A percentile compares a stretch with the other conserved stretches of the same genome.
Evolutionary conservation across 1,140 invertebrate species (phyloP).

Genomic region (Leptinotarsa defecta): DNA sequence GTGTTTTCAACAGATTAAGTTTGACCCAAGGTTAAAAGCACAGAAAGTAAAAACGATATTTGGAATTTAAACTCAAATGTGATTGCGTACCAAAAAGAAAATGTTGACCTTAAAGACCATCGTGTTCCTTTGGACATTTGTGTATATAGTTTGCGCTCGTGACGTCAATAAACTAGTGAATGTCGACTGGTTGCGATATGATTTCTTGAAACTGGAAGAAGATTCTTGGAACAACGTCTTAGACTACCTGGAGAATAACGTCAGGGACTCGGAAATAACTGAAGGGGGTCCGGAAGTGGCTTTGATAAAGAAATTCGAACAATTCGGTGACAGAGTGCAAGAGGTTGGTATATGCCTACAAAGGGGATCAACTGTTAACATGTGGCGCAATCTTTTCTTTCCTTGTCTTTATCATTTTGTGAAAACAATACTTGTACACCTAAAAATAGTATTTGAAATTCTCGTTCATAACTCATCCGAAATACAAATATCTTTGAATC

Average conservation of each 20-base stretch:
- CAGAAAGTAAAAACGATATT: too few relatives aligned
- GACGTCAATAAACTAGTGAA: slow-evolving; percentile 34
- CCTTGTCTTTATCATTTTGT: neutral
- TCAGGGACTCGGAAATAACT: slow-evolving; percentile 51
- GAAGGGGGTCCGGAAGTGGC: slow-evolving; percentile 52
- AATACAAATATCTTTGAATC: too few relatives aligned
- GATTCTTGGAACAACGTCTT: slow-evolving; percentile 58
- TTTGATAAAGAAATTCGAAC: slow-evolving; percentile 62
- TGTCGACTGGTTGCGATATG: slow-evolving; percentile 63
- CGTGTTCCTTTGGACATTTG: neutral
- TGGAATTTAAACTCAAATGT: neutral
- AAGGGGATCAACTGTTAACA: neutral
- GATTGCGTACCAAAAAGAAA: neutral
- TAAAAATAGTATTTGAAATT: too few relatives aligned
- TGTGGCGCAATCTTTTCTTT: neutral
- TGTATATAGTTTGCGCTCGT: neutral
- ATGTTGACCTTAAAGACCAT: neutral
- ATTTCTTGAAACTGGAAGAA: slow-evolving; percentile 61
- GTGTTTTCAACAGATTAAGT: too few relatives aligned
- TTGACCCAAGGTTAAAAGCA: too few relatives aligned
- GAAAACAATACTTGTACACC: too few relatives aligned
- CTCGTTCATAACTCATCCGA: too few relatives aligned
- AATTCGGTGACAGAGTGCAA: slow-evolving; percentile 57
- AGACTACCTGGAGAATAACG: slow-evolving; percentile 45
- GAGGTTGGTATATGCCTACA: slow-evolving; percentile 31